Evolutionary conservation across 2,797 vertebrate genomes (phyloP), one percentile per base, ranked within the genome.

Genomic region (Falco cherrug): DNA sequence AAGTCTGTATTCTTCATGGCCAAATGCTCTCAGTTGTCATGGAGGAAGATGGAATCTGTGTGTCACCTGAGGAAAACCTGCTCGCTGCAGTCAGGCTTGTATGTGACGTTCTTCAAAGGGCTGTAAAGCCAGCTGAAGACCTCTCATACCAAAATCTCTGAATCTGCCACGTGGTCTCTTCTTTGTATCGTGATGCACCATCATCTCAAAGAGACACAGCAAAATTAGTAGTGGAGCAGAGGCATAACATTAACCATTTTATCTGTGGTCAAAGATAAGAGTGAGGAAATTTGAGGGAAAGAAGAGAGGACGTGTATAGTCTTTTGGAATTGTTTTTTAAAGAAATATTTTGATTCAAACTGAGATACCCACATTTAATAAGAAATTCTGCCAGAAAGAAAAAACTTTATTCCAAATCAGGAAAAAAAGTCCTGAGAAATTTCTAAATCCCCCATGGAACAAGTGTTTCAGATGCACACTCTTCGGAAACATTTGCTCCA

Each of bases 401-500:
- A 76, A 84, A 8, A 4, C 41, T 54, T 56, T 8, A 74, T 64
- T 91, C 12, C n/a, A 84, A 56, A 81, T 53, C 1, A 48, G 57
- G 28, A 64, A 90, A 81, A 90, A 81, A 90, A 26, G 16, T 18
- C 33, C n/a, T 20, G 63, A 70, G 64, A 77, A 77, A 68, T n/a
- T 45, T 80, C 53, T 7, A 17, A 51, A 56, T 75, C 69, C 39
- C 21, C 60, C 2, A 1, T 56, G 39, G 35, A 73, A 47, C 8
- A 63, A 39, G 5, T 19, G 4, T 48, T 93, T 85, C 80, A 51
- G 26, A 22, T 83, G 16, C 3, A 65, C 7, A 17, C 37, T 57
- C 11, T 57, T 31, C 63, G 59, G 29, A 69, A 51, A 54, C 0
- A 11, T 63, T 76, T 74, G 48, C 7, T 25, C 28, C 0, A 0